Evolutionary conservation across 2,797 vertebrate species (phyloP).

Genomic region (Sardinella longiceps): DNA sequence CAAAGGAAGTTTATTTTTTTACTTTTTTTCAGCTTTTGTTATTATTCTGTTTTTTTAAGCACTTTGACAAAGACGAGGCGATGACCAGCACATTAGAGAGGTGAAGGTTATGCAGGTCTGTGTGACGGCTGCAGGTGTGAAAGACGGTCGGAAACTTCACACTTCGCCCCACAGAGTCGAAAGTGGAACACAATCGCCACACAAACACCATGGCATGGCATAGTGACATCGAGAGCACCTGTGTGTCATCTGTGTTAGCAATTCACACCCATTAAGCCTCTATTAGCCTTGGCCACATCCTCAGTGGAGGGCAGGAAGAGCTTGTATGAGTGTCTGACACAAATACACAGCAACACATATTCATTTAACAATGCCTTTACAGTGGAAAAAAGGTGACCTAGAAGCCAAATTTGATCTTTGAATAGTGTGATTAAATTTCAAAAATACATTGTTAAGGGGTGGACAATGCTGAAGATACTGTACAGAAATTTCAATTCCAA

Average conservation of each 20-base stretch:
- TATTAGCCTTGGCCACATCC: neutral
- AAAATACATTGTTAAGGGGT: neutral
- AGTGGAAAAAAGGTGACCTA: too few relatives aligned
- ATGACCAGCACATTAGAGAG: conserved; percentile 26
- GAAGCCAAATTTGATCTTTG: neutral
- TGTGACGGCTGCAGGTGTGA: neutral
- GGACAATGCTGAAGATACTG: neutral
- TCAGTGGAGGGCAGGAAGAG: neutral
- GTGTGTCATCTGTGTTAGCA: conserved; percentile 25
- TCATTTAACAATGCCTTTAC: too few relatives aligned
- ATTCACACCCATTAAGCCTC: conserved; percentile 1
- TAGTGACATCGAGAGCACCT: conserved; percentile 1
- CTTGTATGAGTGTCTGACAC: too few relatives aligned
- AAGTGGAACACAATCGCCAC: conserved; percentile 2
- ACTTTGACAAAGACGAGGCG: neutral
- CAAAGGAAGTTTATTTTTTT: neutral
- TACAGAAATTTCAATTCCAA: neutral
- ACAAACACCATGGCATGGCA: conserved; percentile 29
- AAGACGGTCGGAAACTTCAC: conserved; percentile 25
- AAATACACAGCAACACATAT: neutral
- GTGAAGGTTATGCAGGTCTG: neutral
- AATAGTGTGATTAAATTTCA: neutral
- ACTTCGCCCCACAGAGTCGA: neutral
- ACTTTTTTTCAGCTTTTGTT: too few relatives aligned
- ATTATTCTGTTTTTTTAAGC: neutral